Conservation (phyloP, 2,797 vertebrate species). For the Acomys russatus region DNA sequence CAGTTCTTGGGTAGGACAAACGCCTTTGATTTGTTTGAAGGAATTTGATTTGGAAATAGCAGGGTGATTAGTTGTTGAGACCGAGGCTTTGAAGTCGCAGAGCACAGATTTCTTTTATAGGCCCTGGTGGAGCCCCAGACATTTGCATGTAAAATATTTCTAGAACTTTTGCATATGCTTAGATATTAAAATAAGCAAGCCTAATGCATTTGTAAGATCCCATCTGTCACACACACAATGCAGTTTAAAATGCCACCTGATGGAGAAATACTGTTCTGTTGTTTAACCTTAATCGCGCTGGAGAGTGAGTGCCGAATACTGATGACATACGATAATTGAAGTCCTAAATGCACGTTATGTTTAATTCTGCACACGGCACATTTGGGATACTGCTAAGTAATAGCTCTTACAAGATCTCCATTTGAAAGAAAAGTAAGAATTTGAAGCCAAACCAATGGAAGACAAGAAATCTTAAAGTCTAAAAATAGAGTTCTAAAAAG, state of each 20-base stretch:
- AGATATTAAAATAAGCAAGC: conserved; percentile 82
- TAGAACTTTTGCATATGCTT: conserved; percentile 81
- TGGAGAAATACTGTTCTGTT: conserved; percentile 72
- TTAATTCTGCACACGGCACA: conserved; percentile 72
- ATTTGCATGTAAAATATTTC: conserved; percentile 83
- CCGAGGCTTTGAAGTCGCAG: conserved; percentile 79
- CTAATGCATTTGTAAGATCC: conserved; percentile 81
- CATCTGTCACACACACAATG: conserved; percentile 78
- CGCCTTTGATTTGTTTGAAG: conserved; percentile 85
- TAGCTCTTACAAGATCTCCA: conserved; percentile 73
- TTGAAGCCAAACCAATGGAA: conserved; percentile 60
- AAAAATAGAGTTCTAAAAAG: conserved; percentile 68
- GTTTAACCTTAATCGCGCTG: conserved; percentile 79
- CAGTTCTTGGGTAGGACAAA: conserved; percentile 78
- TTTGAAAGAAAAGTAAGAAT: conserved; percentile 77
- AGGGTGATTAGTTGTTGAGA: conserved; percentile 81
- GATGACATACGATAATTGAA: conserved; percentile 64
- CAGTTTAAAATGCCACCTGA: conserved; percentile 76
- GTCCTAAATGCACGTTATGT: conserved; percentile 69
- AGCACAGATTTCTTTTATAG: conserved; percentile 76
- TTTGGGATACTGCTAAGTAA: conserved; percentile 78
- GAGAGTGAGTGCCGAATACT: conserved; percentile 59
- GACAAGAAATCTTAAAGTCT: conserved; percentile 60
- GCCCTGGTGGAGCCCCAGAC: conserved; percentile 68
- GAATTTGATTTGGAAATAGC: conserved; percentile 86